Conservation (phyloP, 2,797 vertebrate genomes). For the Platalea minor region DNA sequence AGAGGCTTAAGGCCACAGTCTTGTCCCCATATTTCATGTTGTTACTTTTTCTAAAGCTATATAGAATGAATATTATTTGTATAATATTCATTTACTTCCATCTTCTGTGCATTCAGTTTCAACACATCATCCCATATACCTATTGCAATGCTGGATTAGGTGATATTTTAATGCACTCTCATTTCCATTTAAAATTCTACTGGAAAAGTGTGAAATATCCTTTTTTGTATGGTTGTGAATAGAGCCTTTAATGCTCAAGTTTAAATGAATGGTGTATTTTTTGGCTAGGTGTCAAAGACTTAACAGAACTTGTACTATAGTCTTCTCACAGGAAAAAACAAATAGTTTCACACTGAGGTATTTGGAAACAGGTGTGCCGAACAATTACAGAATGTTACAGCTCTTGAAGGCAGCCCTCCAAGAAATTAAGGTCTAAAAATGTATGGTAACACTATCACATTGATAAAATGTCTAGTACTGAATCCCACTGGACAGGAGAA, state of each 20-base stretch:
- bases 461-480: conserved; percentile 61
- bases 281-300: conserved; percentile 75
- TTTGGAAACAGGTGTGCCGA: conserved; percentile 78
- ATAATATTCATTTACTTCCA: background rate
- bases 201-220: conserved; percentile 67
- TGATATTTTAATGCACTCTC: conserved; percentile 11
- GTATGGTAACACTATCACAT: conserved; percentile 45
- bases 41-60: background rate
- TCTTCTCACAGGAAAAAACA: conserved; percentile 76
- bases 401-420: conserved; percentile 67
- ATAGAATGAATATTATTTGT: background rate
- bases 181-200: conserved; percentile 72
- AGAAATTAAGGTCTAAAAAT: conserved; percentile 63
- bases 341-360: conserved; percentile 79
- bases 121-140: background rate
- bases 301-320: conserved; percentile 76
- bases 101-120: background rate
- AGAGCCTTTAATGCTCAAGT: conserved; percentile 70
- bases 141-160: background rate
- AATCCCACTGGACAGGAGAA: conserved; percentile 25
- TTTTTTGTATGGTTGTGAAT: conserved; percentile 68
- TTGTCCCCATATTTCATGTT: background rate
- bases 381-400: conserved; percentile 74
- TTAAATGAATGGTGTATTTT: conserved; percentile 75
- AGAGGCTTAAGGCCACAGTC: background rate